Evolutionary conservation across 2,888 invertebrate genomes (phyloP), one percentile per base, ranked within the genome.

Genomic region (Mellilla xanthometata): DNA sequence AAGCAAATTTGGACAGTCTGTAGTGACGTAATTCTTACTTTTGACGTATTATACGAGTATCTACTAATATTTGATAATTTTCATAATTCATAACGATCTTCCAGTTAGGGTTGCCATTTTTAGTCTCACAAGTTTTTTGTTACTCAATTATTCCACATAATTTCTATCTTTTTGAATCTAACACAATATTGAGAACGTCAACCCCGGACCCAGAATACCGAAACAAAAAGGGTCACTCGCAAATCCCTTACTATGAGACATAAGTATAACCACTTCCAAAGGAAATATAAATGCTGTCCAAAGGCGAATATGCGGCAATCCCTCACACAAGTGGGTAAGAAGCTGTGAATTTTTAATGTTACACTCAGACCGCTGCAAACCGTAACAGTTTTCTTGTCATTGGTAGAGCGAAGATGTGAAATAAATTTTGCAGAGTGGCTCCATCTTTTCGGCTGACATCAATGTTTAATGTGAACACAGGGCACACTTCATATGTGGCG

Each of bases 311-410:
- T 79, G 82, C 81, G 79, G 87, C 83, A 83, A 86, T 89, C 88
- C 89, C 88, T 89, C 89, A 89, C 89, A 89, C 86, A 89, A 89
- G 88, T 86, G 88, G 88, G 88, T 88, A 88, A 87, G 87, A 81
- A 73, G 84, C 76, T 68, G 60, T 89, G 87, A 88, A 89, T 89
- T 82, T 89, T 89, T 89, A 89, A 89, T 89, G 85, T 79, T 84
- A 89, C 89, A 89, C 89, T 89, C 89, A 88, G 89, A 81, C 88
- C 87, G 86, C 75, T 87, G 87, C 88, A 87, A 85, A 85, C 88
- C 89, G 89, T 88, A 89, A 89, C 89, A 89, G 89, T 89, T 88
- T 88, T 88, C 89, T 89, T 89, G 89, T 89, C 89, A 88, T 89
- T 88, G 84, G 82, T 74, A 69, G 82, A 86, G 84, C 77, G 81